Conservation (phyloP, 2,888 invertebrate genomes). For the Stratiomys singularior region DNA sequence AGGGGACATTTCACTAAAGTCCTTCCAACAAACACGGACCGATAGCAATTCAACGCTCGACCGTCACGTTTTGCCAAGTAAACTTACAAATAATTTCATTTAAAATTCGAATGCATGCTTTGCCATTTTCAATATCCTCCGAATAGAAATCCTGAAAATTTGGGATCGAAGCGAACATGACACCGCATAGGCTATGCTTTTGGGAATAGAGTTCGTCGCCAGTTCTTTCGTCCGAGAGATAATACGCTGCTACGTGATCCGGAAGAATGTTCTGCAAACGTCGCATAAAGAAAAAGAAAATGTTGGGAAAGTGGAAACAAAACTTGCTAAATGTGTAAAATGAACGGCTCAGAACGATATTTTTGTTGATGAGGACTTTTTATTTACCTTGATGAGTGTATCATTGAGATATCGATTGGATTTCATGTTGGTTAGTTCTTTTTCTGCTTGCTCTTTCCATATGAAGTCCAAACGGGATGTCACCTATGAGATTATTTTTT, state of each 20-base stretch:
- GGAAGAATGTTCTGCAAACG: slow-evolving; percentile 87
- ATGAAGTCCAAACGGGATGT: slow-evolving; percentile 95
- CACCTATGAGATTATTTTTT: slow-evolving; percentile 82
- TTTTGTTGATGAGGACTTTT: background rate
- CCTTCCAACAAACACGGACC: background rate
- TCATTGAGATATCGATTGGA: slow-evolving; percentile 86
- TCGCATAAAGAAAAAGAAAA: background rate
- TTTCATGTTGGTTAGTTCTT: slow-evolving; percentile 92
- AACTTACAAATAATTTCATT: slow-evolving; percentile 94
- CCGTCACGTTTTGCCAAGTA: background rate
- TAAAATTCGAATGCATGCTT: slow-evolving; percentile 95
- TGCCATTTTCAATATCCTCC: slow-evolving; percentile 96
- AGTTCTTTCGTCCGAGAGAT: slow-evolving; percentile 82
- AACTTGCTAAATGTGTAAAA: too few relatives aligned
- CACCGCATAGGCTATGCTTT: slow-evolving; percentile 76
- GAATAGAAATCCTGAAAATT: slow-evolving; percentile 99
- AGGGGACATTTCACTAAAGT: background rate
- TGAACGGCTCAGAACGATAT: background rate
- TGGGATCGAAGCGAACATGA: slow-evolving; percentile 97
- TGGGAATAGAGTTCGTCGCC: slow-evolving; percentile 65
- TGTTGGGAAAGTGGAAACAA: too few relatives aligned
- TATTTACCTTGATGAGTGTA: slow-evolving; percentile 64
- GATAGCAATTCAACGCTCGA: background rate
- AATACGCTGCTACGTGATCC: slow-evolving; percentile 95
- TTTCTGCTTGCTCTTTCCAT: slow-evolving; percentile 97